Base-by-base conservation (phyloP, 2,113 vertebrate genomes). In the Hypanus sabinus region DNA sequence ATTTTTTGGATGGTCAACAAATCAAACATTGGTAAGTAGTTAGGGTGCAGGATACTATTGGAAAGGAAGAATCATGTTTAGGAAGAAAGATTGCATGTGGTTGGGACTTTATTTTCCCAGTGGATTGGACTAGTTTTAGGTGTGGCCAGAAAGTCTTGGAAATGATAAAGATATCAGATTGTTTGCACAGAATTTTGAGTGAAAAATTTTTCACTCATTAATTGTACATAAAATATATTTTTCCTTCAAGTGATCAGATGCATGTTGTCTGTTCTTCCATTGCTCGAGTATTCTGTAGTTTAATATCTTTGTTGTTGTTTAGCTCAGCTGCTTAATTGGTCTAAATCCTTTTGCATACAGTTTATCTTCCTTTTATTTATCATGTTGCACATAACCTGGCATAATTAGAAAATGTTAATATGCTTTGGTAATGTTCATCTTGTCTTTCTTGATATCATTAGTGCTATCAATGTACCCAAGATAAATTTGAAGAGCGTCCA, bases 261-360 rank as follows among this genome's bases (percentile, higher is more conserved):
- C 46, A 9, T 55, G 57, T 60, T 14, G 11, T 5, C 11, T 62
- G 30, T 18, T 33, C n/a, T 33, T 33, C 60, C 0, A 88, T 65
- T 33, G 14, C 6, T 73, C 20, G 71, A 73, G 5, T 10, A 62
- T 88, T 16, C 55, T 88, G 57, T n/a, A n/a, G 12, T 88, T 62
- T 62, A 62, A 62, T 62, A 57, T 57, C n/a, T 62, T 30, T 16
- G 85, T 88, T 88, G 30, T 1, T n/a, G 27, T 88, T 62, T n/a
- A 18, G 85, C 57, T 57, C 85, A 88, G 85, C 57, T 88, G 85
- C 57, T 85, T 12, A 30, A 85, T 85, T 85, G 81, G 22, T 30
- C 22, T 85, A 57, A 85, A 85, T 85, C 81, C n/a, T 88, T 88
- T 88, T 62, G 85, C 30, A n/a, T 62, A 62, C 55, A 88, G 85